phyloP scores from a whole-genome alignment of 2,888 invertebrate genomes.

The Nephrotoma guestfalica region DNA sequence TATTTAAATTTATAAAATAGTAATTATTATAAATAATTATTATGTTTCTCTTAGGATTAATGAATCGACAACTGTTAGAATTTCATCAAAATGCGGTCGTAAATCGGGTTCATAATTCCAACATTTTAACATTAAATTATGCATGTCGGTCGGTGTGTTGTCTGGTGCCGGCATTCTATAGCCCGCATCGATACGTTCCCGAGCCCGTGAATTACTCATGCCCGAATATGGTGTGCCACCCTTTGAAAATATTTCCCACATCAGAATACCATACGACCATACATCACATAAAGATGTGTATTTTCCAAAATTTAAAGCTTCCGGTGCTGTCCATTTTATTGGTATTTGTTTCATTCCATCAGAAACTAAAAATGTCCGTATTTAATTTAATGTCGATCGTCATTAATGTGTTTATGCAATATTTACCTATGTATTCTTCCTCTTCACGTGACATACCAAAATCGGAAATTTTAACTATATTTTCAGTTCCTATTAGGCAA shows the following conservation, averaged over 20 bases:
- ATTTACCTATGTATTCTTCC: constrained; percentile 68
- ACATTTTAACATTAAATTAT: constrained; percentile 79
- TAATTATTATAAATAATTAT: background rate
- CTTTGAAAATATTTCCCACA: constrained; percentile 93
- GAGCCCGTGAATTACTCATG: constrained; percentile 82
- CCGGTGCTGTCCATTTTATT: constrained; percentile 97
- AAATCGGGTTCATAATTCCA: constrained; percentile 90
- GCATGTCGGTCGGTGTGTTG: constrained; percentile 76
- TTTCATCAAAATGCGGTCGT: constrained; percentile 84
- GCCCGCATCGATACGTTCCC: constrained; percentile 87
- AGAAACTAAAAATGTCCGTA: constrained; percentile 43
- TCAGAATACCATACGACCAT: constrained; percentile 91
- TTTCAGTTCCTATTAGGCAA: constrained; percentile 61
- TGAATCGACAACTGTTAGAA: constrained; percentile 62
- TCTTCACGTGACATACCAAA: constrained; percentile 97
- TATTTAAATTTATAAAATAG: background rate
- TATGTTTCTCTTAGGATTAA: constrained; percentile 25
- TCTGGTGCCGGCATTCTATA: constrained; percentile 89
- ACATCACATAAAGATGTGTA: constrained; percentile 92
- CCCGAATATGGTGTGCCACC: constrained; percentile 90
- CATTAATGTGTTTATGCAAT: background rate
- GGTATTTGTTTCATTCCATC: constrained; percentile 98
- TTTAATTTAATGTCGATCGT: background rate
- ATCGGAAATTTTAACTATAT: constrained; percentile 90
- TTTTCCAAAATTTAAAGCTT: constrained; percentile 91